A percentile compares a stretch with the other conserved stretches of the same genome.
Evolutionary conservation across 2,888 invertebrate genomes (phyloP).

Genomic region (Morpho helenor): DNA sequence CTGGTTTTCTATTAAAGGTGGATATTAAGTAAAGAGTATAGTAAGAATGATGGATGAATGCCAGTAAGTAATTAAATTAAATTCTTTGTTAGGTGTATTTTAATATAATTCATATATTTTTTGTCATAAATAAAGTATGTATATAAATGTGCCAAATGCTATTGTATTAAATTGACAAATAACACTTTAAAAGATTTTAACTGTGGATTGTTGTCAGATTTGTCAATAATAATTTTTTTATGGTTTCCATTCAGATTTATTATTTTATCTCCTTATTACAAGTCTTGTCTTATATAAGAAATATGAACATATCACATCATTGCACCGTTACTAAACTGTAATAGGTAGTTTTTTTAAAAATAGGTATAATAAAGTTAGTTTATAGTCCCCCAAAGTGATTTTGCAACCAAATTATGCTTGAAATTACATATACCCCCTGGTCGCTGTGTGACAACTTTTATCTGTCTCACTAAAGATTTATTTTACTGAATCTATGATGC

Average conservation of each 20-base stretch:
- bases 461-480: too few species aligned
- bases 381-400: too few species aligned
- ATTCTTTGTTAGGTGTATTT: too few species aligned
- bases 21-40: too few species aligned
- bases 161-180: conserved; percentile 2
- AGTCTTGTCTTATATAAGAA: conserved; percentile 10
- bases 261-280: neutral
- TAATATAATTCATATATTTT: too few species aligned
- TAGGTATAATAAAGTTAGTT: too few species aligned
- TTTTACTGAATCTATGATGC: too few species aligned
- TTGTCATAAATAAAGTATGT: neutral
- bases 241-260: too few species aligned
- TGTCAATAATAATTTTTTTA: neutral
- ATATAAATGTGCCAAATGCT: conserved; percentile 23
- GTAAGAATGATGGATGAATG: neutral
- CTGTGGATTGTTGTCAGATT: neutral
- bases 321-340: conserved; percentile 1
- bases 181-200: neutral
- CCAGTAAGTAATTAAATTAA: neutral
- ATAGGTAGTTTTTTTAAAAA: neutral
- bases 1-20: neutral
- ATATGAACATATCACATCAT: conserved; percentile 20
- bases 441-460: too few species aligned
- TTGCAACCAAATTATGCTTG: too few species aligned
- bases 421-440: too few species aligned